Evolutionary conservation across 1,140 invertebrate species (phyloP).

Genomic region (Dendroctonus ponderosae): DNA sequence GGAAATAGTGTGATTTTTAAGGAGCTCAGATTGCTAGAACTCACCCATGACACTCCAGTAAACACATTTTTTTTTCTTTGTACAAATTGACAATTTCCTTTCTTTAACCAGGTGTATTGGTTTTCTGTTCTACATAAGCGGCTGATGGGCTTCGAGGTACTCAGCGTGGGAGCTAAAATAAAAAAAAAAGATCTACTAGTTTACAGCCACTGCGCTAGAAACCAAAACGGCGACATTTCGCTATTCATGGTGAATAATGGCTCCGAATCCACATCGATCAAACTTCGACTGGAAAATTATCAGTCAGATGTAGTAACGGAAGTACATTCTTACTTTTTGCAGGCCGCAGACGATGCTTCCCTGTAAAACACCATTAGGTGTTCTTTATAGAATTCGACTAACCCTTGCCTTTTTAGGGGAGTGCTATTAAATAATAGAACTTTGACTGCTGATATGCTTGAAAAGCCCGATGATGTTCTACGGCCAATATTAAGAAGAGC

Average conservation of each 20-base stretch:
- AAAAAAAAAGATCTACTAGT: neutral
- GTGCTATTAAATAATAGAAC: conserved; percentile 43
- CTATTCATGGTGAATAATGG: conserved; percentile 44
- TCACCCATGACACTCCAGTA: conserved; percentile 45
- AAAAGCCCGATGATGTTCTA: conserved; percentile 26
- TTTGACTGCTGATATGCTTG: conserved; percentile 36
- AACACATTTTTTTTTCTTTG: conserved; percentile 7
- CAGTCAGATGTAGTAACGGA: conserved; percentile 41
- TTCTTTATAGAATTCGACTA: too few relatives aligned
- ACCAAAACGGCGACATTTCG: conserved; percentile 46
- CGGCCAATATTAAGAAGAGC: conserved; percentile 44
- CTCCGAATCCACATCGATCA: conserved; percentile 23
- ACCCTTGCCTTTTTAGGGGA: conserved; percentile 28
- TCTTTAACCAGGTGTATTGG: conserved; percentile 44
- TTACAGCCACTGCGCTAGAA: conserved; percentile 35
- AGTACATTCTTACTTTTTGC: conserved; percentile 45
- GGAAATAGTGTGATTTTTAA: conserved; percentile 47
- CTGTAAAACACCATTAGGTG: conserved; percentile 35
- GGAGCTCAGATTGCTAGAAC: conserved; percentile 43
- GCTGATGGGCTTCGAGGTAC: conserved; percentile 45
- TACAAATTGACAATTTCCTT: neutral
- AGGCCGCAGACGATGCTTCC: conserved; percentile 31
- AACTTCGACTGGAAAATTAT: conserved; percentile 35
- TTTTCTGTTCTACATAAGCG: conserved; percentile 44
- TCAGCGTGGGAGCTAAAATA: conserved; percentile 40